Conservation (phyloP, 23 tunicate species). For the Ascidia mentula region DNA sequence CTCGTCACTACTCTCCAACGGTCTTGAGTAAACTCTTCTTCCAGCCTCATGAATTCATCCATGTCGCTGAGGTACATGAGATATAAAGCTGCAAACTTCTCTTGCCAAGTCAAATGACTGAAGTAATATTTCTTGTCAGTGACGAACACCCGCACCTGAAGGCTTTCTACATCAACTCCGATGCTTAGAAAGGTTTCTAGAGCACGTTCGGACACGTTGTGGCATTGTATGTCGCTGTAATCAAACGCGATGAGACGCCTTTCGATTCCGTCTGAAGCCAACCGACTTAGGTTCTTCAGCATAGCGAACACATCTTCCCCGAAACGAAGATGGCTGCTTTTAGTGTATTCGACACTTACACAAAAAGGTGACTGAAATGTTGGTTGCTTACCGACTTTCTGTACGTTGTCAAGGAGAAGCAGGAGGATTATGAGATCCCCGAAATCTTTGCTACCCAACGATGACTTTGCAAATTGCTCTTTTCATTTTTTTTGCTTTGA, state of each 20-base stretch:
- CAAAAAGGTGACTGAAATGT: conserved; percentile 22
- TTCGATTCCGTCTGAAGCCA: not conserved
- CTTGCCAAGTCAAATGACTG: not conserved
- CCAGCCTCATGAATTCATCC: not conserved
- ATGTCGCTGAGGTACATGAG: not conserved
- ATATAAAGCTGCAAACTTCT: not conserved
- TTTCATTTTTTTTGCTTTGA: not conserved
- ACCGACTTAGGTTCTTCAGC: not conserved
- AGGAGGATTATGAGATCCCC: not conserved
- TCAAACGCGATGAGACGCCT: not conserved
- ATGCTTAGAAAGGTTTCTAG: not conserved
- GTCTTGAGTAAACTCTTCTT: not conserved
- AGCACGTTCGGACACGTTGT: not conserved
- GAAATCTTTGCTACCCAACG: not conserved
- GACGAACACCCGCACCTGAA: not conserved
- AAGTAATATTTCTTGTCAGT: not conserved
- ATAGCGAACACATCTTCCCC: too few relatives aligned
- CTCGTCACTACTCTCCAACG: not conserved
- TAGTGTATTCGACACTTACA: conserved; percentile 23
- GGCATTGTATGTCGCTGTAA: not conserved
- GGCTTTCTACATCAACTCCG: not conserved
- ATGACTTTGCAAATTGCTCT: not conserved
- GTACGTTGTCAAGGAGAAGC: not conserved
- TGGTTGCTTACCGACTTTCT: conserved; percentile 20
- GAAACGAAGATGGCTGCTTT: not conserved